A percentile compares a stretch with the other conserved stretches of the same genome.
Evolutionary conservation across 1,140 invertebrate species (phyloP).

Genomic region (Anastrepha obliqua): DNA sequence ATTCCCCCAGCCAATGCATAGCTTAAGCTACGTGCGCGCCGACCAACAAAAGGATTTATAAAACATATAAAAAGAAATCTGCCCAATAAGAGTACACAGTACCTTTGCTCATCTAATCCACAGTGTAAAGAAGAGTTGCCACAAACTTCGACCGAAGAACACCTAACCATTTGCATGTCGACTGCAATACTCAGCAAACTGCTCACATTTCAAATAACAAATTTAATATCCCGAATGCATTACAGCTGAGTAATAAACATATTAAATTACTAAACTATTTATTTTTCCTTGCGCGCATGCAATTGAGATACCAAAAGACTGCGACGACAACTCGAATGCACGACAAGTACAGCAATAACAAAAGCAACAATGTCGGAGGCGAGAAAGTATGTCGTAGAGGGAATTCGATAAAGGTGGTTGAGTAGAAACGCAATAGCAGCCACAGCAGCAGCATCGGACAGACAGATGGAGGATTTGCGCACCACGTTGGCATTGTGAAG

Average conservation of each 20-base stretch:
- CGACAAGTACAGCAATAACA: background rate
- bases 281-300: background rate
- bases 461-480: background rate
- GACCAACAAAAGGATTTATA: no score
- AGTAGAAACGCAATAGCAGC: background rate
- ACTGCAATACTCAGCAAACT: background rate
- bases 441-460: background rate
- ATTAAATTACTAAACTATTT: slow-evolving; percentile 53
- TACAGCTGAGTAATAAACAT: slow-evolving; percentile 40
- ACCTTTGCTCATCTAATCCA: no score
- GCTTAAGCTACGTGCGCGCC: no score
- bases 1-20: no score
- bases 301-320: background rate
- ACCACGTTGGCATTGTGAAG: background rate
- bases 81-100: no score
- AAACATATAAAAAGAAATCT: no score
- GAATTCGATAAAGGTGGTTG: background rate
- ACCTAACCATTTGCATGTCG: no score
- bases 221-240: slow-evolving; percentile 40
- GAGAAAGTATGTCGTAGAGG: background rate
- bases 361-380: background rate
- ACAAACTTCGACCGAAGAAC: no score
- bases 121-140: no score
- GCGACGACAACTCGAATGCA: slow-evolving; percentile 1
- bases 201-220: slow-evolving; percentile 45